Evolutionary conservation across 2,797 vertebrate species (phyloP).

Genomic region (Anniella stebbinsi): DNA sequence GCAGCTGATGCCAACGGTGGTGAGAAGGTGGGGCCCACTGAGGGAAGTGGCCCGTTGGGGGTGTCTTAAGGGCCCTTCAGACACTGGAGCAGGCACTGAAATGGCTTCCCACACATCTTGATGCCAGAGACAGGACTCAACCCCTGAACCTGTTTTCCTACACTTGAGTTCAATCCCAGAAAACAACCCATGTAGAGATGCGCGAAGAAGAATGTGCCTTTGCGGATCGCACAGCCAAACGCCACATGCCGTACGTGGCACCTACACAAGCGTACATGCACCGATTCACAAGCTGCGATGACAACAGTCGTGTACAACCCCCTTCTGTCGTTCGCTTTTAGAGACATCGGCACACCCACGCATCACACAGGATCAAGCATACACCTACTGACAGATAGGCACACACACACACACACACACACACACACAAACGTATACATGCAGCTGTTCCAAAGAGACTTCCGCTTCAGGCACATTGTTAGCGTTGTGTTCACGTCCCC

Average conservation of each 20-base stretch:
- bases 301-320: neutral
- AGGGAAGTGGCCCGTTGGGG: too few relatives aligned
- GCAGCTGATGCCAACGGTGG: too few relatives aligned
- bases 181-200: neutral
- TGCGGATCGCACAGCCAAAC: neutral
- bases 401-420: neutral
- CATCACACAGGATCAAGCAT: neutral
- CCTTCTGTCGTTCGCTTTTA: neutral
- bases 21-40: too few relatives aligned
- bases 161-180: neutral
- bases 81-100: neutral
- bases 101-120: neutral
- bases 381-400: neutral
- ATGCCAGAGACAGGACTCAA: neutral
- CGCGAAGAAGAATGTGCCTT: neutral
- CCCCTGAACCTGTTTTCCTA: neutral
- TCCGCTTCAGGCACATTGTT: slow-evolving; percentile 22
- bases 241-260: neutral
- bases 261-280: neutral
- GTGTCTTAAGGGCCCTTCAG: too few relatives aligned
- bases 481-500: neutral
- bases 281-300: neutral
- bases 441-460: neutral
- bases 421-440: neutral
- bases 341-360: neutral